Evolutionary conservation across 2,888 invertebrate genomes (phyloP).

Genomic region (Scaptomyza flava): DNA sequence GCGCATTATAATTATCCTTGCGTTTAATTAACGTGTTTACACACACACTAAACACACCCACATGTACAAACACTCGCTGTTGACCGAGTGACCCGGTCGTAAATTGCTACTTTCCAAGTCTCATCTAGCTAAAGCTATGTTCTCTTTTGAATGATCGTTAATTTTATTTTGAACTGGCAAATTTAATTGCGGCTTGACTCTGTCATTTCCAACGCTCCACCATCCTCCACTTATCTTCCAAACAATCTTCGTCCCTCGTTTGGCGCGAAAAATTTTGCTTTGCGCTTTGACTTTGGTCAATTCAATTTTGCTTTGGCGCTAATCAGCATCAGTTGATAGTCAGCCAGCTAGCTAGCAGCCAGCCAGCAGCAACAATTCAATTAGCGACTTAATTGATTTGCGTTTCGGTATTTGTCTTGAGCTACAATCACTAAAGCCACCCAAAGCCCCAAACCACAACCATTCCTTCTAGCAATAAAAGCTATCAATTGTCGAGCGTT

Average conservation of each 20-base stretch:
- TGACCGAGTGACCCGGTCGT: constrained; percentile 62
- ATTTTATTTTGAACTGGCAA: constrained; percentile 62
- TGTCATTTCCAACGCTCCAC: constrained; percentile 5
- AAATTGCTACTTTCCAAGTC: constrained; percentile 44
- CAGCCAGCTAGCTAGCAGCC: constrained; percentile 2
- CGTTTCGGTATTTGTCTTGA: constrained; percentile 50
- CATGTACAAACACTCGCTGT: constrained; percentile 15
- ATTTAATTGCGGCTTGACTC: constrained; percentile 65
- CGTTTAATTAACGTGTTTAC: constrained; percentile 71
- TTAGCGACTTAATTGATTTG: constrained; percentile 69
- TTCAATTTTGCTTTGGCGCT: constrained; percentile 59
- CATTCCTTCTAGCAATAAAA: constrained; percentile 5
- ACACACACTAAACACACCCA: constrained; percentile 32
- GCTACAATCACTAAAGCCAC: not conserved
- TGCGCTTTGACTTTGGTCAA: constrained; percentile 53
- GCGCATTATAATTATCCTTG: constrained; percentile 66
- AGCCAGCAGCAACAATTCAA: constrained; percentile 54
- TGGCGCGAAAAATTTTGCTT: constrained; percentile 30
- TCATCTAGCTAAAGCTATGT: constrained; percentile 26
- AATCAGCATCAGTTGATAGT: constrained; percentile 43
- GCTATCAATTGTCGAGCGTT: constrained; percentile 5
- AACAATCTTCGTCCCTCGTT: not conserved
- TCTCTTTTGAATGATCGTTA: constrained; percentile 60
- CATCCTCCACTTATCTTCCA: constrained; percentile 6
- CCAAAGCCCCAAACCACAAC: not conserved